Conservation (phyloP, 2,888 invertebrate species). For the Allygus modestus region DNA sequence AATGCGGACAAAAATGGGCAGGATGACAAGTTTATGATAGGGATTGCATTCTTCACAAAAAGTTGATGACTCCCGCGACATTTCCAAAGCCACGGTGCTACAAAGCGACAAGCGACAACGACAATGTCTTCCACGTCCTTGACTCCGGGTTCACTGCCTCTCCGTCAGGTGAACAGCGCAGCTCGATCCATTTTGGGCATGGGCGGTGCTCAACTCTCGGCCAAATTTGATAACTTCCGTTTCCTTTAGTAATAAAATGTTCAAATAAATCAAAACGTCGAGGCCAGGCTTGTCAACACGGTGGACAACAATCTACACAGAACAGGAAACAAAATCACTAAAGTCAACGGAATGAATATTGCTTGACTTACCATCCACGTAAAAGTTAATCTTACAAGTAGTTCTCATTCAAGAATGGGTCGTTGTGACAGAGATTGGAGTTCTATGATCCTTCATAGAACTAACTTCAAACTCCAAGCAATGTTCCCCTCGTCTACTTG, state of each 20-base stretch:
- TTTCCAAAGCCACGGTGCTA: conserved; percentile 26
- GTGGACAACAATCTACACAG: too few relatives aligned
- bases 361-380: too few relatives aligned
- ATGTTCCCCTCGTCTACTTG: too few relatives aligned
- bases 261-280: background rate
- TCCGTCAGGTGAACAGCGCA: background rate
- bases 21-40: conserved; percentile 46
- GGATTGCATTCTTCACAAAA: conserved; percentile 7
- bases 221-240: conserved; percentile 14
- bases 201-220: background rate
- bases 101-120: background rate
- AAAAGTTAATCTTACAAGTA: too few relatives aligned
- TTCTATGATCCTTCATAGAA: too few relatives aligned
- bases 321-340: too few relatives aligned
- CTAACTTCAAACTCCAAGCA: too few relatives aligned
- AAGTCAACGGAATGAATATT: too few relatives aligned
- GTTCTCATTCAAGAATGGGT: too few relatives aligned
- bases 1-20: background rate
- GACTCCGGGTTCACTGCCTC: conserved; percentile 35
- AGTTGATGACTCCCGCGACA: conserved; percentile 38
- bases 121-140: background rate
- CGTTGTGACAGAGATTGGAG: too few relatives aligned
- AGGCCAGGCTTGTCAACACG: too few relatives aligned
- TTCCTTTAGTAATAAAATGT: conserved; percentile 10
- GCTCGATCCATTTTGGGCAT: conserved; percentile 12